phyloP scores from a whole-genome alignment of 1,140 invertebrate species.

The Sinella curviseta region DNA sequence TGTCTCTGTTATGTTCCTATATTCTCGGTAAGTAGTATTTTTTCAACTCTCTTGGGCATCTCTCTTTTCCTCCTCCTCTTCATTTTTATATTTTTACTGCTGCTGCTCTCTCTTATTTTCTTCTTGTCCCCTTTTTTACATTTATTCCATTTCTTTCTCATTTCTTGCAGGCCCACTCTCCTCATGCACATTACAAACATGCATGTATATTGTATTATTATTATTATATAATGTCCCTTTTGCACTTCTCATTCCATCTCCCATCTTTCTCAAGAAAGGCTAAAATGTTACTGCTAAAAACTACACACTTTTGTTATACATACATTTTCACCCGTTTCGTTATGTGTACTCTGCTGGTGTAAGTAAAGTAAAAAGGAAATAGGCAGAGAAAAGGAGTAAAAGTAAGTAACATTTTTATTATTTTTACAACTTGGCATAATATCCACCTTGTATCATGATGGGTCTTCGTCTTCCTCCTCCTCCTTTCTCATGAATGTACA shows the following conservation, averaged over 20 bases:
- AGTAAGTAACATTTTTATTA: neutral
- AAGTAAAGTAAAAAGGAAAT: neutral
- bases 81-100: conserved; percentile 22
- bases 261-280: too few relatives aligned
- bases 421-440: conserved; percentile 18
- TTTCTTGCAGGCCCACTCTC: neutral
- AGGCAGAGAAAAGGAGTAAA: neutral
- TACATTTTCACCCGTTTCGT: neutral
- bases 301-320: too few relatives aligned
- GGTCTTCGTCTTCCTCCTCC: neutral
- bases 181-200: neutral
- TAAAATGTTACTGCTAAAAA: too few relatives aligned
- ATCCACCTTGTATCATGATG: conserved; percentile 1
- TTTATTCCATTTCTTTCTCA: neutral
- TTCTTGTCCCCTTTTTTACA: conserved; percentile 10
- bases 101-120: neutral
- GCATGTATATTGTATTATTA: neutral
- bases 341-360: neutral
- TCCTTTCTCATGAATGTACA: neutral
- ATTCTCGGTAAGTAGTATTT: neutral
- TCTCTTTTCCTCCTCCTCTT: conserved; percentile 1
- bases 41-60: conserved; percentile 18
- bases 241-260: neutral
- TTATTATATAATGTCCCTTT: conserved; percentile 10
- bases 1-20: neutral